These are phyloP conservation scores for Amphimedon queenslandica DNA, from an alignment of 37 sponge, comb jelly and placozoan species.

Conservation along the genomic window DNA sequence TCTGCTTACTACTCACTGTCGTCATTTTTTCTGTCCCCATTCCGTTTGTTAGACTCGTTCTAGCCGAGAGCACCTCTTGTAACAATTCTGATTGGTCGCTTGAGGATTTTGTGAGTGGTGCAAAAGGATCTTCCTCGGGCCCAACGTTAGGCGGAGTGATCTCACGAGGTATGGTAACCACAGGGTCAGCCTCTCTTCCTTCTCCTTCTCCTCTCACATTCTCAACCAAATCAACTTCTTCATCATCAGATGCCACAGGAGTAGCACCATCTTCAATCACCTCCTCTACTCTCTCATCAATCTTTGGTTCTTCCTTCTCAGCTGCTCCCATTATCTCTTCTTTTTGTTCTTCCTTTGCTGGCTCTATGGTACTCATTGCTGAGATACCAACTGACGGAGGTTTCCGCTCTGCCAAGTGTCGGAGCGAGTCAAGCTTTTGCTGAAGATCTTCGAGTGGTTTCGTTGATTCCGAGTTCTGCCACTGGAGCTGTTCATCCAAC, in stretches of 20 bases:
- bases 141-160: not conserved
- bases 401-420: no score
- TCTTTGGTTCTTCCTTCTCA: no score
- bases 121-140: not conserved
- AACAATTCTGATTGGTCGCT: not conserved
- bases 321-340: no score
- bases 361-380: no score
- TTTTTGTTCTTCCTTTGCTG: no score
- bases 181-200: not conserved
- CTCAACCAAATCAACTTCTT: conserved; percentile 7
- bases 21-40: no score
- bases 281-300: not conserved
- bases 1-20: not conserved
- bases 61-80: not conserved
- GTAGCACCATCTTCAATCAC: not conserved
- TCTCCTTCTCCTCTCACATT: not conserved
- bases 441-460: not conserved
- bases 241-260: not conserved
- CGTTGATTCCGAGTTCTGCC: not conserved
- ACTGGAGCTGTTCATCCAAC: not conserved
- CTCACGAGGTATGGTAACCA: not conserved
- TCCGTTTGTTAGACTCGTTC: not conserved
- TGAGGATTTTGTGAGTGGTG: not conserved
- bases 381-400: not conserved
- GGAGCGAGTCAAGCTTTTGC: conserved; percentile 7